phyloP scores from a whole-genome alignment of 1,140 invertebrate species.

The Drosophila lacteicornis region DNA sequence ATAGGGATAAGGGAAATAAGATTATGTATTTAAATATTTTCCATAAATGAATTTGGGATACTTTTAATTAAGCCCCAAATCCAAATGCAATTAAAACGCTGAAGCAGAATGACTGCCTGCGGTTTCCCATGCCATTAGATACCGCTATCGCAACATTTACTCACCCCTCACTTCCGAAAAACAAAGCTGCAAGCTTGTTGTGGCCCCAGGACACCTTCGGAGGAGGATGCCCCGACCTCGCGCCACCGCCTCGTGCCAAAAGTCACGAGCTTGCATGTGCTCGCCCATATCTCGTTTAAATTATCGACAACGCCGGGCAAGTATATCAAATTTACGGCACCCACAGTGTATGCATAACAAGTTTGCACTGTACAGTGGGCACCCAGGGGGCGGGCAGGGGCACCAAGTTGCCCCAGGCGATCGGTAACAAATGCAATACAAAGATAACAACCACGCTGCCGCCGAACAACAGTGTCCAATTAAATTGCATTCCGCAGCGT shows the following conservation, averaged over 20 bases:
- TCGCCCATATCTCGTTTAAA: slow-evolving; percentile 64
- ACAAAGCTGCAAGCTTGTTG: slow-evolving; percentile 8
- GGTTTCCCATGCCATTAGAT: slow-evolving; percentile 57
- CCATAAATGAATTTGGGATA: slow-evolving; percentile 1
- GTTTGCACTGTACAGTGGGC: slow-evolving; percentile 5
- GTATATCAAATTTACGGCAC: slow-evolving; percentile 79
- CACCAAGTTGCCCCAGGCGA: background rate
- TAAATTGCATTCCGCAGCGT: slow-evolving; percentile 68
- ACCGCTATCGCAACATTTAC: slow-evolving; percentile 54
- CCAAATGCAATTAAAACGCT: slow-evolving; percentile 68
- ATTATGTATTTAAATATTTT: background rate
- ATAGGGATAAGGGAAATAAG: background rate
- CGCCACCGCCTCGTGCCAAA: slow-evolving; percentile 30
- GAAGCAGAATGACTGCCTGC: slow-evolving; percentile 18
- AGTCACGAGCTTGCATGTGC: slow-evolving; percentile 52
- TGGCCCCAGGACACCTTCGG: slow-evolving; percentile 15
- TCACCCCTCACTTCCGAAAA: background rate
- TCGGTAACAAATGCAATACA: slow-evolving; percentile 50
- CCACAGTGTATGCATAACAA: slow-evolving; percentile 57
- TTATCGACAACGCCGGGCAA: slow-evolving; percentile 66
- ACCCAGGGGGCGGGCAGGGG: background rate
- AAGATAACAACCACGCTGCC: slow-evolving; percentile 61
- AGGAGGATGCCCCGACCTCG: background rate
- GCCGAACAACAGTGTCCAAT: slow-evolving; percentile 74
- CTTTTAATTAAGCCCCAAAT: slow-evolving; percentile 68